Evolutionary conservation across 2,888 invertebrate species (phyloP).

Genomic region (Acleris sparsana): DNA sequence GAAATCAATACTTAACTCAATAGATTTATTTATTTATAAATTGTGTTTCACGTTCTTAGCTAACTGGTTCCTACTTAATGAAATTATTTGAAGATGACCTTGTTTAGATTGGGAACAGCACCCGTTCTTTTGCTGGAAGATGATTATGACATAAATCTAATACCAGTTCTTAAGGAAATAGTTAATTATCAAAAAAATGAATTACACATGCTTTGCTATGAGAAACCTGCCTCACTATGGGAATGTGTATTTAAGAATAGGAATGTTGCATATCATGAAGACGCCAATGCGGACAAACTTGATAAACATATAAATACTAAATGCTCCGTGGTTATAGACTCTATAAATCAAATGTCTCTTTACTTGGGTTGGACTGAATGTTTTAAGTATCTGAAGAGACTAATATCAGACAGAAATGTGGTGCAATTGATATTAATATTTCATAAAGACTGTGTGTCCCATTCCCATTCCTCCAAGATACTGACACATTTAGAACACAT

Average conservation of each 20-base stretch:
- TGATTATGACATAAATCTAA: conserved; percentile 60
- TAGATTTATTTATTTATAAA: no score
- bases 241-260: conserved; percentile 55
- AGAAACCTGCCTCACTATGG: conserved; percentile 64
- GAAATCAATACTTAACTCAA: no score
- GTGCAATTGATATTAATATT: conserved; percentile 65
- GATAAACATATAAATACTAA: conserved; percentile 49
- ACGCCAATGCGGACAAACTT: conserved; percentile 48
- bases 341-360: conserved; percentile 72
- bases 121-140: conserved; percentile 70
- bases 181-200: conserved; percentile 50
- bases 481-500: conserved; percentile 75
- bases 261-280: conserved; percentile 53
- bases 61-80: no score
- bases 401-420: conserved; percentile 53
- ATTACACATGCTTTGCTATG: conserved; percentile 64
- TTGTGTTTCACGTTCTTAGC: no score
- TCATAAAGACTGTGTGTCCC: conserved; percentile 78
- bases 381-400: conserved; percentile 53
- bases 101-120: conserved; percentile 64
- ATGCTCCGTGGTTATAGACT: conserved; percentile 66
- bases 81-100: conserved; percentile 52
- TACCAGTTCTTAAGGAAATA: conserved; percentile 63
- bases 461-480: conserved; percentile 63
- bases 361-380: conserved; percentile 66